phyloP scores from a whole-genome alignment of 2,888 invertebrate species.

The Lithophane socia region DNA sequence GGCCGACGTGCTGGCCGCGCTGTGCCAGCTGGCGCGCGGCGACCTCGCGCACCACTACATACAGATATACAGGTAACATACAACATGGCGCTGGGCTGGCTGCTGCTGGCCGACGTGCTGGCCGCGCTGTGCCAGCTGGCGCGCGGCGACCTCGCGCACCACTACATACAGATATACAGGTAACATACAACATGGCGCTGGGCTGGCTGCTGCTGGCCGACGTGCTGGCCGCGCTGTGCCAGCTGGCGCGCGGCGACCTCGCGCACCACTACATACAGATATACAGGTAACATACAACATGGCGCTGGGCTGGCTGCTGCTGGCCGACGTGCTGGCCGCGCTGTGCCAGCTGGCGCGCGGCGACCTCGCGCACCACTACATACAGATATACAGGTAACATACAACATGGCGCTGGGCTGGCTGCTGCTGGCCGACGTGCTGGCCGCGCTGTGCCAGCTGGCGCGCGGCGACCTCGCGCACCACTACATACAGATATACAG shows the following conservation, averaged over 20 bases:
- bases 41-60: slow-evolving; percentile 94
- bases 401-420: slow-evolving; percentile 91
- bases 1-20: slow-evolving; percentile 92
- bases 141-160: slow-evolving; percentile 92
- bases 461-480: slow-evolving; percentile 93
- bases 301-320: slow-evolving; percentile 92
- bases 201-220: slow-evolving; percentile 94
- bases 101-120: slow-evolving; percentile 92
- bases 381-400: slow-evolving; percentile 87
- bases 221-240: slow-evolving; percentile 92
- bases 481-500: slow-evolving; percentile 92
- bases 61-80: slow-evolving; percentile 84
- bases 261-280: slow-evolving; percentile 92
- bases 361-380: slow-evolving; percentile 93
- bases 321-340: slow-evolving; percentile 92
- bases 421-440: slow-evolving; percentile 93
- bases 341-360: slow-evolving; percentile 92
- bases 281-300: slow-evolving; percentile 85
- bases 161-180: slow-evolving; percentile 92
- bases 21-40: slow-evolving; percentile 92
- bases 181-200: slow-evolving; percentile 86
- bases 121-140: slow-evolving; percentile 92
- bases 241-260: slow-evolving; percentile 92
- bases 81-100: slow-evolving; percentile 92
- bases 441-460: slow-evolving; percentile 91